A percentile compares a stretch with the other conserved stretches of the same genome.
These are phyloP conservation scores for Erethizon dorsatum DNA, from an alignment of 2,797 vertebrate genomes.

Conservation along the genomic window DNA sequence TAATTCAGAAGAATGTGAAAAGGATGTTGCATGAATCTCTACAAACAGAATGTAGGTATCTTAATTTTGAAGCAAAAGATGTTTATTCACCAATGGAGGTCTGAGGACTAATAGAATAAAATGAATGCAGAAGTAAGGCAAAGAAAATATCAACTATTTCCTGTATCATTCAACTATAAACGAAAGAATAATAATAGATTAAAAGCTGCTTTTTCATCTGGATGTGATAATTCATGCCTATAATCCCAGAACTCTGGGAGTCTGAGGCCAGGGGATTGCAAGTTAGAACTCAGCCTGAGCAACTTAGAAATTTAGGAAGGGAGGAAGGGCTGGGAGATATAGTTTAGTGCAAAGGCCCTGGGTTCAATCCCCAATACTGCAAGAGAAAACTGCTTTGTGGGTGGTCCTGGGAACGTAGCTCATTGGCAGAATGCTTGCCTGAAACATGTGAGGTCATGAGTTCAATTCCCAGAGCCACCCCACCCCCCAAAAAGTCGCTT, in stretches of 20 bases:
- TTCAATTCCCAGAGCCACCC: background rate
- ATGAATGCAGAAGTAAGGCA: background rate
- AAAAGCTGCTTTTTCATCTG: background rate
- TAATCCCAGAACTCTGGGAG: background rate
- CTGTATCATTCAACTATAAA: conserved; percentile 19
- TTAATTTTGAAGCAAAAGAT: conserved; percentile 50
- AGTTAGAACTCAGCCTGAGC: background rate
- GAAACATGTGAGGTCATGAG: background rate
- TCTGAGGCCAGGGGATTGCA: background rate
- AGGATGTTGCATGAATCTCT: background rate
- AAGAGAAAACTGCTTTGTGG: background rate
- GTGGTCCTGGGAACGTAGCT: background rate
- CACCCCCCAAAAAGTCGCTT: background rate
- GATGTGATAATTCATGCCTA: background rate
- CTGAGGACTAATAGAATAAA: conserved; percentile 10
- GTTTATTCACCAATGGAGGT: background rate
- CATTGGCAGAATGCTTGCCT: background rate
- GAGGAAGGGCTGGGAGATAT: background rate
- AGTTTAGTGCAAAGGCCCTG: background rate
- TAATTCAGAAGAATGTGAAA: conserved; percentile 10
- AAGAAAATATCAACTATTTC: conserved; percentile 35
- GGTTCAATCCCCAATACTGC: background rate
- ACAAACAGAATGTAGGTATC: background rate
- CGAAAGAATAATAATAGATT: background rate
- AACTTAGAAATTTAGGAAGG: background rate